These are phyloP conservation scores for Microplitis deprimator DNA, from an alignment of 2,888 invertebrate genomes.

Conservation along the genomic window DNA sequence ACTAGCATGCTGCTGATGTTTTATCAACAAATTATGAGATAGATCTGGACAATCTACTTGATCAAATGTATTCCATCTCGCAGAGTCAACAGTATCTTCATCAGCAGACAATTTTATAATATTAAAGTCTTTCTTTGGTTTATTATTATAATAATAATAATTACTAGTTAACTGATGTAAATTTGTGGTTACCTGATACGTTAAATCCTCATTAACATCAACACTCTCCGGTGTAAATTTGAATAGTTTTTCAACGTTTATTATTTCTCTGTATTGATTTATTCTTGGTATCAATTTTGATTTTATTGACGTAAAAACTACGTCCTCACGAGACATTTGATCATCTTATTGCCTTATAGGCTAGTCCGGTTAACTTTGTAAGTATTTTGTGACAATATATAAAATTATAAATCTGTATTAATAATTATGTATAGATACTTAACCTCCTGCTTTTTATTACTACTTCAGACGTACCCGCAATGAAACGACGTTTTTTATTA, in stretches of 20 bases:
- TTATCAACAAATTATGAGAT: slow-evolving; percentile 1
- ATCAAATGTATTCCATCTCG: background rate
- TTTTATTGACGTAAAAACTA: slow-evolving; percentile 55
- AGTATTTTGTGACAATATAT: background rate
- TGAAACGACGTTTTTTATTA: background rate
- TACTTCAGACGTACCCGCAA: background rate
- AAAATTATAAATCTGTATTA: background rate
- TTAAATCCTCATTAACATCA: slow-evolving; percentile 29
- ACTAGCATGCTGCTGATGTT: background rate
- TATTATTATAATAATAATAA: background rate
- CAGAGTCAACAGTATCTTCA: background rate
- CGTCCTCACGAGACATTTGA: slow-evolving; percentile 64
- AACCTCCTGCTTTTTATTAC: background rate
- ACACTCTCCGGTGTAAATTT: slow-evolving; percentile 39
- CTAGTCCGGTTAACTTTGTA: slow-evolving; percentile 2
- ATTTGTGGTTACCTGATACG: slow-evolving; percentile 22
- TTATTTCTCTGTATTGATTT: slow-evolving; percentile 55
- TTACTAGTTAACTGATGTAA: background rate
- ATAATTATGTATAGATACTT: background rate
- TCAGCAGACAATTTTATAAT: slow-evolving; percentile 15
- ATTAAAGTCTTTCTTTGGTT: slow-evolving; percentile 20
- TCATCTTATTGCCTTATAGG: slow-evolving; percentile 55
- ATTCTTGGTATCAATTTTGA: slow-evolving; percentile 63
- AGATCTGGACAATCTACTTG: slow-evolving; percentile 11
- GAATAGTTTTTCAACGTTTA: slow-evolving; percentile 40